Evolutionary conservation across 2,113 vertebrate species (phyloP).

Genomic region (Polypterus senegalus): DNA sequence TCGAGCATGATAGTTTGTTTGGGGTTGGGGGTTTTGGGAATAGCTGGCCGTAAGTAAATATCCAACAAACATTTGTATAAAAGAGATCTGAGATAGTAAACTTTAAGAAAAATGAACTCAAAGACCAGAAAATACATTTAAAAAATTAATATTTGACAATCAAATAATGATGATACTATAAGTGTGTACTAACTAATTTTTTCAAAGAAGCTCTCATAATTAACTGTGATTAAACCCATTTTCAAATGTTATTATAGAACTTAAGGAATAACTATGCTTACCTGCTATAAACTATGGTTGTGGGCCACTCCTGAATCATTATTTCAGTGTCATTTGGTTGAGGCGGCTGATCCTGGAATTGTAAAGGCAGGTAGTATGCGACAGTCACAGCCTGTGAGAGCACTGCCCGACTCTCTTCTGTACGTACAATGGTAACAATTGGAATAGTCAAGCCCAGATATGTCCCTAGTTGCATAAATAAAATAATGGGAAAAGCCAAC

Average conservation of each 20-base stretch:
- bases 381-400: conserved; percentile 50
- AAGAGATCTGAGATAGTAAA: too few relatives aligned
- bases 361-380: conserved; percentile 62
- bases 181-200: too few relatives aligned
- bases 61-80: too few relatives aligned
- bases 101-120: too few relatives aligned
- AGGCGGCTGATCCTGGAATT: conserved; percentile 60
- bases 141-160: too few relatives aligned
- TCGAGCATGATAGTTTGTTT: too few relatives aligned
- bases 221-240: accelerated
- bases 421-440: conserved; percentile 66
- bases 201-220: too few relatives aligned
- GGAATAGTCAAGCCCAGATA: conserved; percentile 76
- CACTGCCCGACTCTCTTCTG: conserved; percentile 37
- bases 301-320: conserved; percentile 67
- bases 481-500: too few relatives aligned
- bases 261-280: conserved; percentile 2
- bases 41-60: too few relatives aligned
- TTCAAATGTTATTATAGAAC: accelerated
- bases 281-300: conserved; percentile 60
- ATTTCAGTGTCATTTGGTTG: conserved; percentile 55
- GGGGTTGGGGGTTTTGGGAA: too few relatives aligned
- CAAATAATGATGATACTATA: too few relatives aligned
- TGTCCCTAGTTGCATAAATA: conserved; percentile 23
- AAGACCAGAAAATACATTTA: too few relatives aligned